Conservation (phyloP, 2,797 vertebrate species). For the Naso thynnoides region DNA sequence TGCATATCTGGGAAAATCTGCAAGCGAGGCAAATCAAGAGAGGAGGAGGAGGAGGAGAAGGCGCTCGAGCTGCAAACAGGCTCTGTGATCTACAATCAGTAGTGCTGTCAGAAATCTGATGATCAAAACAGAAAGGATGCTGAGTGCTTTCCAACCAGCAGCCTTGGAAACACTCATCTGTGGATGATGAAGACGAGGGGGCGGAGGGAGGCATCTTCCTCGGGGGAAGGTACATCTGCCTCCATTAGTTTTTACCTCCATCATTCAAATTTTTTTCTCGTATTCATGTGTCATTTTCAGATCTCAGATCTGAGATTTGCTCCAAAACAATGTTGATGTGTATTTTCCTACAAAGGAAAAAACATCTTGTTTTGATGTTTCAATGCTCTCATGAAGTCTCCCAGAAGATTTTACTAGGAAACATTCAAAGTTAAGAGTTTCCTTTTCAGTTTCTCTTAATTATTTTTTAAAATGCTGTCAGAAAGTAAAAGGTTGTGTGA, state of each 20-base stretch:
- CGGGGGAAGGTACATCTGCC: conserved; percentile 37
- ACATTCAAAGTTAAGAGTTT: conserved; percentile 8
- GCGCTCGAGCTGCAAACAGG: conserved; percentile 55
- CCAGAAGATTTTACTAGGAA: background rate
- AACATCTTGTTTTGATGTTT: conserved; percentile 40
- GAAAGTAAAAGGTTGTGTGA: background rate
- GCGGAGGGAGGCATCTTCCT: conserved; percentile 38
- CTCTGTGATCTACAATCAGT: conserved; percentile 67
- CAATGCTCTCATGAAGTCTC: conserved; percentile 15
- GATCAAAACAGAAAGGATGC: conserved; percentile 71
- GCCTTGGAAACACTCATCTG: conserved; percentile 50
- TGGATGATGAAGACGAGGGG: conserved; percentile 22
- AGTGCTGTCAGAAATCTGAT: conserved; percentile 71
- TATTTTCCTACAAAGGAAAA: conserved; percentile 23
- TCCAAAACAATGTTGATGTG: conserved; percentile 37
- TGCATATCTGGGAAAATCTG: conserved; percentile 78
- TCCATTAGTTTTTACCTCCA: conserved; percentile 55
- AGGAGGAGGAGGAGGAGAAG: conserved; percentile 30
- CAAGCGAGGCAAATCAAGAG: conserved; percentile 67
- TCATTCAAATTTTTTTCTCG: conserved; percentile 54
- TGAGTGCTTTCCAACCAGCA: conserved; percentile 54
- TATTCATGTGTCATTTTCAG: conserved; percentile 31
- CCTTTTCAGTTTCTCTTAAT: background rate
- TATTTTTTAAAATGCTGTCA: background rate
- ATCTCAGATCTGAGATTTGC: conserved; percentile 25